Evolutionary conservation across 2,888 invertebrate genomes (phyloP).

Genomic region (Lasioglossum lativentre): DNA sequence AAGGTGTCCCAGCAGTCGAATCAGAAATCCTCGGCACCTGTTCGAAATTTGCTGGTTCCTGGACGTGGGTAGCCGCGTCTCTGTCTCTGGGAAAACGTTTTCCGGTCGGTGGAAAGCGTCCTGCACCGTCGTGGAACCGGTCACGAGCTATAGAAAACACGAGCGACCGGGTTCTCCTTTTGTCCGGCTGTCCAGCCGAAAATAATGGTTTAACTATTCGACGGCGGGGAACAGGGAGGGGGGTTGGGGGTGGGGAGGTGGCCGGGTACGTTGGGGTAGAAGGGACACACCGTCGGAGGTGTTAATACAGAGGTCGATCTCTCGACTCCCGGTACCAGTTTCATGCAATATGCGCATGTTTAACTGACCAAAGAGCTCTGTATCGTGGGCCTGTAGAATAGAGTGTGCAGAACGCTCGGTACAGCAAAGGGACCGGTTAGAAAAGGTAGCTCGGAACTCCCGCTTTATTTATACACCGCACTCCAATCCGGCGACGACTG

Average conservation of each 20-base stretch:
- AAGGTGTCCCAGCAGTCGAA: not conserved
- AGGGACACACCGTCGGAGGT: constrained; percentile 75
- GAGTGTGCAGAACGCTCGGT: constrained; percentile 68
- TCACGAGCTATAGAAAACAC: constrained; percentile 52
- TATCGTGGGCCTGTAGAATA: constrained; percentile 72
- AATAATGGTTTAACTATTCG: constrained; percentile 80
- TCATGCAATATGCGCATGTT: constrained; percentile 85
- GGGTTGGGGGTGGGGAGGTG: constrained; percentile 12
- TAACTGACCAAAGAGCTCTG: constrained; percentile 83
- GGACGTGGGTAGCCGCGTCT: not conserved
- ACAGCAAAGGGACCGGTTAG: constrained; percentile 54
- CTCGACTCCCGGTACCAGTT: constrained; percentile 82
- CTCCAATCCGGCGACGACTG: constrained; percentile 67
- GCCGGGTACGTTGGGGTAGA: constrained; percentile 6
- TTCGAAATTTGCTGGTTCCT: not conserved
- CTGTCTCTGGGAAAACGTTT: constrained; percentile 9
- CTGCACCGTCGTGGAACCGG: constrained; percentile 29
- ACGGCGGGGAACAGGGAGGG: constrained; percentile 61
- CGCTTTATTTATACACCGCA: constrained; percentile 75
- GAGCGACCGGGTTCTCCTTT: constrained; percentile 68
- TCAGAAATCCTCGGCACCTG: not conserved
- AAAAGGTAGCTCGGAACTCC: constrained; percentile 54
- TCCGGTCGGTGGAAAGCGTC: constrained; percentile 35
- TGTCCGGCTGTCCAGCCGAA: constrained; percentile 76
- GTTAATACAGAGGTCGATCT: constrained; percentile 84